A percentile compares a stretch with the other conserved stretches of the same genome.
Conservation (phyloP, 2,113 vertebrate species). For the Clarias macrocephalus region DNA sequence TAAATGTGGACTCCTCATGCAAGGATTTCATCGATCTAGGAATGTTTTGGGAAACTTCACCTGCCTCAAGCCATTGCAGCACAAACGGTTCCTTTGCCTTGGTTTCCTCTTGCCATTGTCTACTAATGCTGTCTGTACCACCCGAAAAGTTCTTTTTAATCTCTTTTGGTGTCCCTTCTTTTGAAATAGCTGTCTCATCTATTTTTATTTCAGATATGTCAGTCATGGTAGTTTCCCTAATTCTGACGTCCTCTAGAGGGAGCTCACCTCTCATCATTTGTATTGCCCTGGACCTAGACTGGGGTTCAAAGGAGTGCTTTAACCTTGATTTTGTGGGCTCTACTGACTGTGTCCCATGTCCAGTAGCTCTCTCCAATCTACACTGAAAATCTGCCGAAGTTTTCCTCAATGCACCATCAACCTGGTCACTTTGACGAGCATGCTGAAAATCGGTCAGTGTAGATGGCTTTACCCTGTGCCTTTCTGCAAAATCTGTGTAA, state of each 20-base stretch:
- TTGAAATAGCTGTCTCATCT: slow-evolving; percentile 30
- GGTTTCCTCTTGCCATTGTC: slow-evolving; percentile 38
- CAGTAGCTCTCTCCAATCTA: slow-evolving; percentile 61
- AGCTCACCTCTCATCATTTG: slow-evolving; percentile 70
- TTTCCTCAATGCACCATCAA: slow-evolving; percentile 49
- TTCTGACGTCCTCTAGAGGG: slow-evolving; percentile 46
- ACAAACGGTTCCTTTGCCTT: slow-evolving; percentile 53
- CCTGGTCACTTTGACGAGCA: slow-evolving; percentile 56
- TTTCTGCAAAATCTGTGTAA: slow-evolving; percentile 70
- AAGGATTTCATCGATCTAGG: slow-evolving; percentile 31
- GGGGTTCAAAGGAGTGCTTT: slow-evolving; percentile 74
- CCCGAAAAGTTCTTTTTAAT: slow-evolving; percentile 41
- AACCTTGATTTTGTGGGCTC: slow-evolving; percentile 45
- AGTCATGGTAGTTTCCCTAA: slow-evolving; percentile 5
- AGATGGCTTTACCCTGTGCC: slow-evolving; percentile 63
- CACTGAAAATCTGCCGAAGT: slow-evolving; percentile 56
- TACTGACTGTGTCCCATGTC: slow-evolving; percentile 41
- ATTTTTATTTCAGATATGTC: slow-evolving; percentile 22
- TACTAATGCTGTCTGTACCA: slow-evolving; percentile 35
- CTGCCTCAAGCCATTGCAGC: slow-evolving; percentile 51
- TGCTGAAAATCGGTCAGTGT: slow-evolving; percentile 64
- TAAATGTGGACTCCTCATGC: slow-evolving; percentile 39
- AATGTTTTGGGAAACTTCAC: slow-evolving; percentile 38
- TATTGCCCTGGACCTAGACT: slow-evolving; percentile 70
- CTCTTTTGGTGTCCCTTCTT: slow-evolving; percentile 46